These are phyloP conservation scores for Oxycera nigricornis DNA, from an alignment of 2,888 invertebrate species.

Conservation along the genomic window DNA sequence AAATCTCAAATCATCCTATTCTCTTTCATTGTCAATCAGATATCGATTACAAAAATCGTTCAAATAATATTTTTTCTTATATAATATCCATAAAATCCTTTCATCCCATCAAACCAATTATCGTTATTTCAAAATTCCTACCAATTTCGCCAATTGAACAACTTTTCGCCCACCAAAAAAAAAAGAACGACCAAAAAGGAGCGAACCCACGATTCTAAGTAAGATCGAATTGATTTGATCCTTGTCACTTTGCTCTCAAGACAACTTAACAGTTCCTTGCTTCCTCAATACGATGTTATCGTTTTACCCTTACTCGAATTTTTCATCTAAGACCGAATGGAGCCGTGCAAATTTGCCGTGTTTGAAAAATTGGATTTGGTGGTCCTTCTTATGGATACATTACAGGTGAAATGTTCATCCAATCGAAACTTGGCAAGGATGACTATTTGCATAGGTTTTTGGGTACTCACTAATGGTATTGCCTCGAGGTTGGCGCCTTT, in stretches of 20 bases:
- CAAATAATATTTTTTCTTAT: too few relatives aligned
- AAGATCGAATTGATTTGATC: slow-evolving; percentile 11
- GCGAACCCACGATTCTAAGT: not conserved
- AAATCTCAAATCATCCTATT: too few relatives aligned
- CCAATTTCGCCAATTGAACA: too few relatives aligned
- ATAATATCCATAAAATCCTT: too few relatives aligned
- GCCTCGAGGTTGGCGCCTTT: too few relatives aligned
- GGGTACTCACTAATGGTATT: too few relatives aligned
- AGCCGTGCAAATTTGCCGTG: not conserved
- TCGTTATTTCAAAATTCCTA: too few relatives aligned
- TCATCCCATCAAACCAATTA: too few relatives aligned
- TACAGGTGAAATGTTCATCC: not conserved
- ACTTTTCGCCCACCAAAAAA: too few relatives aligned
- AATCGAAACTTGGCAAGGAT: not conserved
- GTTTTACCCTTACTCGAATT: not conserved
- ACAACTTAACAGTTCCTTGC: not conserved
- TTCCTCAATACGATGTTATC: not conserved
- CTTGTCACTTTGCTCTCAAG: not conserved
- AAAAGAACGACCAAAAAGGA: not conserved
- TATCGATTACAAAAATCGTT: too few relatives aligned
- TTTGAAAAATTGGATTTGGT: slow-evolving; percentile 19
- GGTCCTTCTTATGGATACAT: not conserved
- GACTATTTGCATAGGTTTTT: not conserved
- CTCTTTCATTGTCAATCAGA: too few relatives aligned
- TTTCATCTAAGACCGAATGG: not conserved